A percentile compares a stretch with the other conserved stretches of the same genome.
Evolutionary conservation across 2,888 invertebrate species (phyloP).

Genomic region (Drosophila paramelanica): DNA sequence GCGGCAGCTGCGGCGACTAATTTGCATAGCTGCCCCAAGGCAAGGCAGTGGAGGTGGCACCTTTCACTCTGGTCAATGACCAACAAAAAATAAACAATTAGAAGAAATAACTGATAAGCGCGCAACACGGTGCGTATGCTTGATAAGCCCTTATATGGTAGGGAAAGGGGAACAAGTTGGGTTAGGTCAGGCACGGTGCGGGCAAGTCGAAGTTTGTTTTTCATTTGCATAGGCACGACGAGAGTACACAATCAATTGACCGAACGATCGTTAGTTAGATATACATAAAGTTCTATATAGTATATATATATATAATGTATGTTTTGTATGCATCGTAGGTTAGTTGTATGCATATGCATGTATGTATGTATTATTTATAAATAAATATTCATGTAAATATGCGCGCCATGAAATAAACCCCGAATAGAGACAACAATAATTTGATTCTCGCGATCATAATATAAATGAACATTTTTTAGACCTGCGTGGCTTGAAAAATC

Average conservation of each 20-base stretch:
- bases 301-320: slow-evolving; percentile 41
- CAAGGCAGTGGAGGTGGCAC: slow-evolving; percentile 44
- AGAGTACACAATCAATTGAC: slow-evolving; percentile 24
- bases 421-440: not conserved
- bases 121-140: slow-evolving; percentile 33
- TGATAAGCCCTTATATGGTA: slow-evolving; percentile 33
- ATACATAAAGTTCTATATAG: slow-evolving; percentile 24
- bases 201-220: slow-evolving; percentile 7
- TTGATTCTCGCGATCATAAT: not conserved
- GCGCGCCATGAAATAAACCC: slow-evolving; percentile 29
- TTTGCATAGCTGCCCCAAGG: slow-evolving; percentile 52
- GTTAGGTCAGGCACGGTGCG: slow-evolving; percentile 42
- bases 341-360: slow-evolving; percentile 33
- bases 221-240: slow-evolving; percentile 45
- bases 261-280: slow-evolving; percentile 38
- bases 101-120: slow-evolving; percentile 19
- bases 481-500: not conserved
- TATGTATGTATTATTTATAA: slow-evolving; percentile 38
- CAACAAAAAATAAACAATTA: slow-evolving; percentile 10
- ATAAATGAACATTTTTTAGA: not conserved
- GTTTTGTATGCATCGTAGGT: slow-evolving; percentile 40
- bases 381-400: slow-evolving; percentile 27
- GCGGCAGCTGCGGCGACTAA: slow-evolving; percentile 53
- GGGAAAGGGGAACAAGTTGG: slow-evolving; percentile 1
- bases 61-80: slow-evolving; percentile 52